phyloP scores from a whole-genome alignment of 1,140 invertebrate genomes.

The Matsumurasca onukii region DNA sequence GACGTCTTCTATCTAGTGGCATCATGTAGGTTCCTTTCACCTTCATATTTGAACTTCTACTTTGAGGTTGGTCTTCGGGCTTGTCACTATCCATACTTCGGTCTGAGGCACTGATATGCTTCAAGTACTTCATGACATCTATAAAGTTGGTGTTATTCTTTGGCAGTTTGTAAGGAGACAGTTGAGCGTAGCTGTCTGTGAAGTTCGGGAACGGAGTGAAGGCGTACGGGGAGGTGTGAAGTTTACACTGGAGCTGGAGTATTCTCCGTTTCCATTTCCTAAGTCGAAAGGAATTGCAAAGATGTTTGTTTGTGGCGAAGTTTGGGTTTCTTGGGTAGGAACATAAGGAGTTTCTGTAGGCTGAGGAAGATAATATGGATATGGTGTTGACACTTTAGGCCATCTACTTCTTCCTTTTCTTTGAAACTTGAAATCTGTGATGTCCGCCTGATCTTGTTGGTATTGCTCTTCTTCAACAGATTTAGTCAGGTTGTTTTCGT shows the following conservation, averaged over 20 bases:
- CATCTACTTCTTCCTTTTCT: conserved; percentile 13
- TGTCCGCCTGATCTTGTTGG: not conserved
- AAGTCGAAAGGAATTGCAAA: conserved; percentile 1
- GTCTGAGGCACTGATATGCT: not conserved
- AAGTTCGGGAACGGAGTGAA: conserved; percentile 3
- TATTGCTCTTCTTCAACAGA: not conserved
- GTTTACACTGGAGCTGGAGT: not conserved
- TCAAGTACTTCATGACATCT: conserved; percentile 4
- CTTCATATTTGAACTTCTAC: not conserved
- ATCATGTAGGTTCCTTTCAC: conserved; percentile 8
- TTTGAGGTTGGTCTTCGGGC: not conserved
- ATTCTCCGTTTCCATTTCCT: not conserved
- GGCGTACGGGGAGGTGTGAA: conserved; percentile 5
- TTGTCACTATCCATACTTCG: not conserved
- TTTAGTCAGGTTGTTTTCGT: not conserved
- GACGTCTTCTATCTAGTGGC: not conserved
- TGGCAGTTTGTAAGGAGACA: not conserved
- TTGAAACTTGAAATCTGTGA: not conserved
- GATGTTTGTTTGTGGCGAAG: conserved; percentile 7
- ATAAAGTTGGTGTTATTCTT: conserved; percentile 3
- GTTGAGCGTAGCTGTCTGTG: conserved; percentile 23
- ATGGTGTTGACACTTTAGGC: not conserved
- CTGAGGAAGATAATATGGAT: conserved; percentile 4
- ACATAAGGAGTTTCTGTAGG: not conserved
- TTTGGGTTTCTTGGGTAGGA: too few species aligned